phyloP scores from a whole-genome alignment of 2,113 vertebrate genomes.

The Callopanchax toddi region DNA sequence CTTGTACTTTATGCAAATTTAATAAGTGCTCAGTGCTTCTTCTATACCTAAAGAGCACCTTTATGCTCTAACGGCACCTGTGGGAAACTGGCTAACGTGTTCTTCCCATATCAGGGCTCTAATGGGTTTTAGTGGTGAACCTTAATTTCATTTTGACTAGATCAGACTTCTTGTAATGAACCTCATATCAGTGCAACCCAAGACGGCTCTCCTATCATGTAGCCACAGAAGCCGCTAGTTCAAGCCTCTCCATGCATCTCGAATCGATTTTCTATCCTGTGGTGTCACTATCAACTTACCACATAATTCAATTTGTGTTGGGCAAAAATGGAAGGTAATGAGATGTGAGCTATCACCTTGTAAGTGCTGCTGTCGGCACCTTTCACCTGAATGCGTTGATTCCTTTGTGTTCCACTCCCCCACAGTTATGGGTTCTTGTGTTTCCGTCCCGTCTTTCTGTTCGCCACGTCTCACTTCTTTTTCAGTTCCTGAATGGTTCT shows the following conservation, averaged over 20 bases:
- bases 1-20: not conserved
- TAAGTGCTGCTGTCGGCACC: constrained; percentile 56
- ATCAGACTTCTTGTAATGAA: constrained; percentile 66
- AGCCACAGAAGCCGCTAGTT: constrained; percentile 57
- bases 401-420: constrained; percentile 6
- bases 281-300: constrained; percentile 60
- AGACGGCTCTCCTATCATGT: constrained; percentile 67
- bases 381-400: constrained; percentile 39
- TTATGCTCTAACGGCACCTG: constrained; percentile 13
- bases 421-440: not conserved
- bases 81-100: constrained; percentile 19
- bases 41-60: not conserved
- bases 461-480: not conserved
- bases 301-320: constrained; percentile 62
- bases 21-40: constrained; percentile 1
- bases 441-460: constrained; percentile 4
- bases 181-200: constrained; percentile 64
- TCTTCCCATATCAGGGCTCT: constrained; percentile 33
- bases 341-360: constrained; percentile 56
- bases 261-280: constrained; percentile 57
- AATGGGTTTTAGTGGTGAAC: constrained; percentile 62
- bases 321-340: constrained; percentile 48
- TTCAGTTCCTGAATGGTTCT: not conserved
- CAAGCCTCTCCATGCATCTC: constrained; percentile 36
- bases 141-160: constrained; percentile 62